Base-by-base conservation (phyloP, 2,113 vertebrate species). In the Callithrix jacchus region DNA sequence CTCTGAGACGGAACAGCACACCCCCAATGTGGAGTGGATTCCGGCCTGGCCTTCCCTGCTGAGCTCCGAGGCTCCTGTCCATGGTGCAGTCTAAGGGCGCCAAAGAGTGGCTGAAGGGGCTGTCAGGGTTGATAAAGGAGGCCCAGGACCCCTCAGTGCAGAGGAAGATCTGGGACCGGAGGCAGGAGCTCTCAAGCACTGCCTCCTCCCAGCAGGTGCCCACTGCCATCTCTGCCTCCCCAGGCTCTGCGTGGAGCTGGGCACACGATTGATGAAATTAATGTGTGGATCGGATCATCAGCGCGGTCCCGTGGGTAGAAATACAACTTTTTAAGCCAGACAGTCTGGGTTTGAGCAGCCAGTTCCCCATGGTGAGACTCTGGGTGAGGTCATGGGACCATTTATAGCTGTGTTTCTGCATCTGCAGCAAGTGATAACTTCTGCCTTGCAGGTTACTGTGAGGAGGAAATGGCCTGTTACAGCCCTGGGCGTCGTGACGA, bases 211-310 rank as follows among this genome's bases (percentile, higher is more conserved):
- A 5, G 14, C 40, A 40, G 25, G 2, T 58, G 35, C 76, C 49
- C 21, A 1, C 18, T 17, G 32, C 23, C 11, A 4, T 9, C 70
- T 32, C 4, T 0, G 1, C 42, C 17, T 18, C 27, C 45, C 54
- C 17, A 23, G 6, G 5, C 45, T n/a, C 68, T 11, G 6, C 1
- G 1, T 5, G 21, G 32, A 73, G 61, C 73, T 21, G 16, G 3
- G 30, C n/a, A 1, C 0, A 3, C 1, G 1, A 3, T 0, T 25
- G 5, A 11, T 37, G 13, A 42, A 30, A 23, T 1, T 14, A 8
- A 21, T 0, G 10, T 0, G 8, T 23, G 21, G 6, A 5, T 0
- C 30, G 16, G 6, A 4, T 1, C 30, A 18, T 16, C 14, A 20
- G 37, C 7, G 1, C 8, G 4, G 25, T 10, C 5, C 21, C 0